A percentile compares a stretch with the other conserved stretches of the same genome.
Evolutionary conservation across 2,888 invertebrate species (phyloP).

Genomic region (Microchrysa polita): DNA sequence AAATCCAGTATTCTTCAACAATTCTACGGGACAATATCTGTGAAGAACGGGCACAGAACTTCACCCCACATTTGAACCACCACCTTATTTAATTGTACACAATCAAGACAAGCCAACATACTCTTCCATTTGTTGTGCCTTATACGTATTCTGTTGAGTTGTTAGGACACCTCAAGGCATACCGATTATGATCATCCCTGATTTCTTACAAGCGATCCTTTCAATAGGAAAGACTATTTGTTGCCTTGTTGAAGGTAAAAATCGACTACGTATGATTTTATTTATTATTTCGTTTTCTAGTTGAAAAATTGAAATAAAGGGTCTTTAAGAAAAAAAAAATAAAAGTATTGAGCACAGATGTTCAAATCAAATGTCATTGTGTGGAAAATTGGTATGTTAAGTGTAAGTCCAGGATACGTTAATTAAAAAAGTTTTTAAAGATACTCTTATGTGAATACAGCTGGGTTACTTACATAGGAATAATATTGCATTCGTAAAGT

Average conservation of each 20-base stretch:
- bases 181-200: slow-evolving; percentile 15
- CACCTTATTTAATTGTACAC: not conserved
- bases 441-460: too few species aligned
- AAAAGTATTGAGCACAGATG: slow-evolving; percentile 22
- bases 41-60: not conserved
- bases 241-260: not conserved
- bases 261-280: not conserved
- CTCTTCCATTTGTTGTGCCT: not conserved
- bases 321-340: not conserved
- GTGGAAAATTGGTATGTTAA: slow-evolving; percentile 32
- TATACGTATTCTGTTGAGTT: slow-evolving; percentile 9
- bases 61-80: slow-evolving; percentile 1
- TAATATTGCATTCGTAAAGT: too few species aligned
- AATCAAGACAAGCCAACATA: not conserved
- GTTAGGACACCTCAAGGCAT: not conserved
- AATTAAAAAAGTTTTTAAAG: not conserved
- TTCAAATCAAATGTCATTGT: slow-evolving; percentile 31
- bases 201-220: not conserved
- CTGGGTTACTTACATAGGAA: too few species aligned
- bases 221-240: not conserved
- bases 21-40: slow-evolving; percentile 23
- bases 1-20: not conserved
- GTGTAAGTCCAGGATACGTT: not conserved
- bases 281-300: slow-evolving; percentile 6
- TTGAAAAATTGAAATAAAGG: slow-evolving; percentile 8